Conservation (phyloP, 2,113 vertebrate genomes). For the Arenaria interpres region DNA sequence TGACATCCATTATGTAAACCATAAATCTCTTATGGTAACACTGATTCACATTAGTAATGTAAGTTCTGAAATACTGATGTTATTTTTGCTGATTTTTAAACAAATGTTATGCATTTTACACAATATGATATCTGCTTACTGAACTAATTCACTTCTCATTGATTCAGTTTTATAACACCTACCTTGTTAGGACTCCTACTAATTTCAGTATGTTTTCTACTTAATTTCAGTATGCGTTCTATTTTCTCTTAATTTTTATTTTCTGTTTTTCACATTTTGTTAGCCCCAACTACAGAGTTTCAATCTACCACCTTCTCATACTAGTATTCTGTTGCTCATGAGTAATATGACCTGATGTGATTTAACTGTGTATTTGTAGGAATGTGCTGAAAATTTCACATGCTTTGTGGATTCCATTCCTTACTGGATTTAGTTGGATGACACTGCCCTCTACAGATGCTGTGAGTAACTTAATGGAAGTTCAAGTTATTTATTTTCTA, state of each 20-base stretch:
- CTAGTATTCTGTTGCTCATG: not conserved
- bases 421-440: conserved; percentile 40
- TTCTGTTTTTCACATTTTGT: not conserved
- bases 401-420: not conserved
- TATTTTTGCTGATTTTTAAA: not conserved
- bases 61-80: not conserved
- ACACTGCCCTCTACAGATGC: conserved; percentile 77
- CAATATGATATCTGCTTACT: not conserved
- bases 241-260: not conserved
- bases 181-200: not conserved
- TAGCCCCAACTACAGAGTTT: not conserved
- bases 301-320: conserved; percentile 13
- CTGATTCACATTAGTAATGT: not conserved
- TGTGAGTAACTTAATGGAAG: not conserved
- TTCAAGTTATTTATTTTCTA: not conserved
- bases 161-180: not conserved
- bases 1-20: not conserved
- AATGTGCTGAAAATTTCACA: not conserved
- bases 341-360: not conserved
- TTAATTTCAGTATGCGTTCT: not conserved
- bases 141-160: not conserved
- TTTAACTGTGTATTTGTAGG: not conserved
- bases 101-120: not conserved
- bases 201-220: not conserved
- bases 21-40: not conserved